Base-by-base conservation (phyloP, 2,797 vertebrate species). In the Onychomys leucogaster region DNA sequence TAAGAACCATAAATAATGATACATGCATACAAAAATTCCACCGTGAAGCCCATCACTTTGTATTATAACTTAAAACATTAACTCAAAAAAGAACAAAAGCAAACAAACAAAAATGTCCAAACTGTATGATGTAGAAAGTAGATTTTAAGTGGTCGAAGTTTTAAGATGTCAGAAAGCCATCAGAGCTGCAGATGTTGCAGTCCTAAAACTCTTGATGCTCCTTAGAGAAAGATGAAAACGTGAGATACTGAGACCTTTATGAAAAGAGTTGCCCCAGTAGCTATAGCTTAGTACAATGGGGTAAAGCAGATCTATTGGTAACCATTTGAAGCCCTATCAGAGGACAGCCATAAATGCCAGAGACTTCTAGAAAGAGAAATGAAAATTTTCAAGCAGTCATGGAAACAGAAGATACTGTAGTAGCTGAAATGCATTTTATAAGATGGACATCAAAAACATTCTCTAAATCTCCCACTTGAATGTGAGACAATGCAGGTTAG, bases 301-400 rank as follows among this genome's bases (percentile, higher is more conserved):
- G 11, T 32, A 9, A 67, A 46, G 37, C 12, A 34, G 2, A 23
- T 63, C 34, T 6, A 3, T 0, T 17, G 8, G 9, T 14, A 2
- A 13, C 1, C 1, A 9, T 43, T 3, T 80, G 52, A 77, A 41
- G 11, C 14, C 2, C 34, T 4, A 32, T 57, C 27, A 77, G 11
- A 81, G 13, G 8, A 78, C 63, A 43, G 0, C 1, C 29, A 21
- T 59, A 76, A 63, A 89, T 57, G 3, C 82, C 41, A 86, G 12
- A 92, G 75, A 90, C 6, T 82, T 95, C 25, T 75, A 89, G 13
- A 78, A 75, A n/a, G n/a, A 61, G 5, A 90, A 89, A 41, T 46
- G 2, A 90, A 85, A 41, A 29, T 46, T 84, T 21, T 14, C 5
- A 69, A 37, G 17, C 46, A 46, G 17, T 61, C 55, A 10, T 76